phyloP scores from a whole-genome alignment of 1,140 invertebrate species.

The Pseudoatta argentina region DNA sequence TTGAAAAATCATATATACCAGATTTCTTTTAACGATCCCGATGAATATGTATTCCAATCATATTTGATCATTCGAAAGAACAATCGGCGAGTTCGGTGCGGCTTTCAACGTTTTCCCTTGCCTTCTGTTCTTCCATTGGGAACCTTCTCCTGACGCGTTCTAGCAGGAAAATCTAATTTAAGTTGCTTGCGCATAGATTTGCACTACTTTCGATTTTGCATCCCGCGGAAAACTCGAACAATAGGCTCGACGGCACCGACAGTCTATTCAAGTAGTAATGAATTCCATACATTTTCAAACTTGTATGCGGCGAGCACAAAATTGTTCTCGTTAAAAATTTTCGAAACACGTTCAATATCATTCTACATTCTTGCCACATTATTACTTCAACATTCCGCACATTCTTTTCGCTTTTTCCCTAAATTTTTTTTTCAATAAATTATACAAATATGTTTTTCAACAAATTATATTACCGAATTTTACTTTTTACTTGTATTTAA shows the following conservation, averaged over 20 bases:
- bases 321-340: slow-evolving; percentile 44
- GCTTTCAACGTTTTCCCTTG: background rate
- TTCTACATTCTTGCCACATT: slow-evolving; percentile 16
- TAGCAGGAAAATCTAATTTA: slow-evolving; percentile 71
- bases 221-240: slow-evolving; percentile 58
- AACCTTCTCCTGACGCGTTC: background rate
- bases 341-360: background rate
- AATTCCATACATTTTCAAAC: slow-evolving; percentile 56
- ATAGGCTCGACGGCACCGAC: slow-evolving; percentile 42
- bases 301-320: slow-evolving; percentile 17
- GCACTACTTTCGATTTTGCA: slow-evolving; percentile 71
- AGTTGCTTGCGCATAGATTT: slow-evolving; percentile 60
- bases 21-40: slow-evolving; percentile 49
- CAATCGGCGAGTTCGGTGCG: slow-evolving; percentile 15
- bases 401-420: background rate
- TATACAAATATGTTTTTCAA: background rate
- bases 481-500: background rate
- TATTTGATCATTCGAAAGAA: slow-evolving; percentile 50
- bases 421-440: background rate
- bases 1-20: background rate
- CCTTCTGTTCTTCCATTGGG: background rate
- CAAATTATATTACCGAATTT: background rate
- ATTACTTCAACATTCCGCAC: slow-evolving; percentile 19
- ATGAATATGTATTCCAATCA: slow-evolving; percentile 46
- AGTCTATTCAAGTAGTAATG: slow-evolving; percentile 50